Percentiles rank a stretch among this genome's conserved stretches.
phyloP scores from a whole-genome alignment of 2,113 vertebrate species.

The Macquaria ambigua region DNA sequence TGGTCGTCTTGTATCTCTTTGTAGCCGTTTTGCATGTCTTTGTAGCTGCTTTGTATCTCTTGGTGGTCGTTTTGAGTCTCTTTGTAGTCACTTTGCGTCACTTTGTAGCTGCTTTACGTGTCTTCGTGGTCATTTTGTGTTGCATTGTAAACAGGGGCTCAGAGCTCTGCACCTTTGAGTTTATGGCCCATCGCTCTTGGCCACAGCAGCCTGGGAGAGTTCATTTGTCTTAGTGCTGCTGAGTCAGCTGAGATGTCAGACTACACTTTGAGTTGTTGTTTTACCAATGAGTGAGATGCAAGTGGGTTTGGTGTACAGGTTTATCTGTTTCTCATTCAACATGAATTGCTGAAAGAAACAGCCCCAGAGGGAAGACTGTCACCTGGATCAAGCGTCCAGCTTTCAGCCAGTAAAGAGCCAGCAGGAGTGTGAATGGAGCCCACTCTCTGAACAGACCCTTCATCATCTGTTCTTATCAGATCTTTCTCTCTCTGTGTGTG shows the following conservation, averaged over 20 bases:
- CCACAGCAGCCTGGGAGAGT: not conserved
- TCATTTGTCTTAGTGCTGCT: conserved; percentile 54
- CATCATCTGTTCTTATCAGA: not conserved
- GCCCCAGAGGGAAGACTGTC: not conserved
- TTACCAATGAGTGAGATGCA: not conserved
- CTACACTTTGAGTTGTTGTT: conserved; percentile 2
- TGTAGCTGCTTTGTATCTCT: too few species aligned
- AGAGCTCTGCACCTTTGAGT: not conserved
- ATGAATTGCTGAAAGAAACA: not conserved
- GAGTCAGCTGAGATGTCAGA: conserved; percentile 23
- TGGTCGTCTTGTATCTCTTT: too few species aligned
- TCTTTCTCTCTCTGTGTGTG: not conserved
- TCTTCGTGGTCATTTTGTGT: too few species aligned
- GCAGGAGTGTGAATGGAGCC: not conserved
- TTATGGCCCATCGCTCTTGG: not conserved
- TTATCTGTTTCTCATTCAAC: not conserved
- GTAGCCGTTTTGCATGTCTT: too few species aligned
- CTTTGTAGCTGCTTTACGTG: too few species aligned
- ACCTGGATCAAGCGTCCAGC: not conserved
- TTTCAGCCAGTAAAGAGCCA: not conserved
- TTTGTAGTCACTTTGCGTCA: too few species aligned
- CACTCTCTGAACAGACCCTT: not conserved
- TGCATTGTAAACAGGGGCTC: not conserved
- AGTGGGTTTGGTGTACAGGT: not conserved
- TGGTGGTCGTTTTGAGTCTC: too few species aligned